phyloP scores from a whole-genome alignment of 2,113 vertebrate genomes.

The Phylloscopus whistleri region DNA sequence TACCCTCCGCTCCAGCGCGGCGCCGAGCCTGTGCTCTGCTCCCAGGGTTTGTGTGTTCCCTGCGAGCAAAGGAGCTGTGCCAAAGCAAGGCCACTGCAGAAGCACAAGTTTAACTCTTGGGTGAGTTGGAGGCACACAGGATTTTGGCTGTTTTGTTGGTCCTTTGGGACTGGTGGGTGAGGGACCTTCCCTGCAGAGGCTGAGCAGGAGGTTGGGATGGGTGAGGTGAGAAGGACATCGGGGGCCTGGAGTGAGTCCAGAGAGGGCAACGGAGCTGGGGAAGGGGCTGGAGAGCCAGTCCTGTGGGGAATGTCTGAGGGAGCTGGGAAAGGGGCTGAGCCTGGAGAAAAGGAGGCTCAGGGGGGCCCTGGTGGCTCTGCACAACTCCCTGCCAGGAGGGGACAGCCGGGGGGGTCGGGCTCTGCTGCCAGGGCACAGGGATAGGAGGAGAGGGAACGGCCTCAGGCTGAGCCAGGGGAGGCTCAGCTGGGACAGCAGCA shows the following conservation, averaged over 20 bases:
- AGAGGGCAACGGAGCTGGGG: accelerated
- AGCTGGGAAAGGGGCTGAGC: not conserved
- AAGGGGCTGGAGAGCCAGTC: not conserved
- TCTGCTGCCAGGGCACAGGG: too few relatives aligned
- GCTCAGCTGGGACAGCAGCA: too few relatives aligned
- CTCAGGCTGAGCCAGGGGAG: too few relatives aligned
- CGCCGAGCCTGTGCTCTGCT: not conserved
- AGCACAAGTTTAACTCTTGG: not conserved
- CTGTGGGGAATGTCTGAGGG: not conserved
- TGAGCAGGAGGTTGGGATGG: not conserved
- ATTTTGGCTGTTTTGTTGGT: not conserved
- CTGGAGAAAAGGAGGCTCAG: too few relatives aligned
- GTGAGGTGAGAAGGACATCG: not conserved
- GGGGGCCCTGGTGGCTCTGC: too few relatives aligned
- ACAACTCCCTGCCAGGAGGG: too few relatives aligned
- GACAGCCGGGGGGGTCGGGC: too few relatives aligned
- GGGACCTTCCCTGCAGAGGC: not conserved
- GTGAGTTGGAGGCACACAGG: not conserved
- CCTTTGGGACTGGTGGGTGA: not conserved
- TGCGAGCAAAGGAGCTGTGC: not conserved
- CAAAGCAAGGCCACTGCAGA: not conserved
- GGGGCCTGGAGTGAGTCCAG: not conserved
- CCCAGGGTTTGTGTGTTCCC: not conserved
- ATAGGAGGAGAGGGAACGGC: too few relatives aligned
- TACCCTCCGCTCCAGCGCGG: not conserved